Conservation (phyloP, 2,113 vertebrate genomes). For the Pollachius pollachius region DNA sequence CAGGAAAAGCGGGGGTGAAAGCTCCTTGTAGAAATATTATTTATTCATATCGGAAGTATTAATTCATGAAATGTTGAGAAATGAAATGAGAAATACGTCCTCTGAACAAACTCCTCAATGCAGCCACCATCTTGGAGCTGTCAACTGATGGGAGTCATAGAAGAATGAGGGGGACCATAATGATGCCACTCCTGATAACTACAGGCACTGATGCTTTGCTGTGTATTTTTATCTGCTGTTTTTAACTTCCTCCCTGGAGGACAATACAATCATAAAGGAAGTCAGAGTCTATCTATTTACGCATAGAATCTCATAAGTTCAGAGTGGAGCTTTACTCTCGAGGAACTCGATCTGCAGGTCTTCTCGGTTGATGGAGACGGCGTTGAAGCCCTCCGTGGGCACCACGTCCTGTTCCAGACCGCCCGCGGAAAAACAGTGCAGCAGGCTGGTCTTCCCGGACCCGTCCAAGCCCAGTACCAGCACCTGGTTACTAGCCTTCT, state of each 20-base stretch:
- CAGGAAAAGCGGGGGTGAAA: too few relatives aligned
- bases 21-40: too few relatives aligned
- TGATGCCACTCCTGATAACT: background rate
- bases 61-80: too few relatives aligned
- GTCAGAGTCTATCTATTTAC: too few relatives aligned
- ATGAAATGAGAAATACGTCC: too few relatives aligned
- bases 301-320: background rate
- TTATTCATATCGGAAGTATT: too few relatives aligned
- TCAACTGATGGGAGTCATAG: too few relatives aligned
- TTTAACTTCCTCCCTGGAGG: background rate
- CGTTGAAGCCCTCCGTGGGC: slow-evolving; percentile 86
- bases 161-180: too few relatives aligned
- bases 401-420: slow-evolving; percentile 70
- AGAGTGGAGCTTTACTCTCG: slow-evolving; percentile 79
- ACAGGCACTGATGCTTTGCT: background rate
- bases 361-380: slow-evolving; percentile 80
- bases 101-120: too few relatives aligned
- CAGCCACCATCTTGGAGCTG: too few relatives aligned
- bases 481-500: slow-evolving; percentile 72
- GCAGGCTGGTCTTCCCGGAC: slow-evolving; percentile 89
- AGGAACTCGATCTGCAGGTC: slow-evolving; percentile 83
- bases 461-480: slow-evolving; percentile 91
- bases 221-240: background rate
- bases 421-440: slow-evolving; percentile 80
- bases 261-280: too few relatives aligned